Base-by-base conservation (phyloP, 2,113 vertebrate species). In the Oceanites oceanicus region DNA sequence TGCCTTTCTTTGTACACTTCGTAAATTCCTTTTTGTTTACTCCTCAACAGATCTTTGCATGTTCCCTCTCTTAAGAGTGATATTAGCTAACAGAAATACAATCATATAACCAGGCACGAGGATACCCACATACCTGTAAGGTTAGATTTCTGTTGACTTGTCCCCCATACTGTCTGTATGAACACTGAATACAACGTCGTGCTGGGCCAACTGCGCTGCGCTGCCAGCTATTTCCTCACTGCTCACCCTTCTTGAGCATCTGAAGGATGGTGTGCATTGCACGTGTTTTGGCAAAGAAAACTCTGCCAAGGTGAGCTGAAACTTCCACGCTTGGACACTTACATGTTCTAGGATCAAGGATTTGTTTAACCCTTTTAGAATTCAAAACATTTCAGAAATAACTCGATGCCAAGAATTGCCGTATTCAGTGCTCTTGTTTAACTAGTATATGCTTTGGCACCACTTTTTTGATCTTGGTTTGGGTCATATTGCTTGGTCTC, bases 101-200 rank as follows among this genome's bases (percentile, higher is more conserved):
- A 12, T 75, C n/a, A 45, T 45, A 25, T 42, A 62, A 12, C 11
- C 6, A 56, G 23, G 3, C 15, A 13, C 15, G 30, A 61, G 22
- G 9, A 38, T 40, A 81, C 56, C 30, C 5, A 29, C 3, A 1
- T 8, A 10, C 32, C 18, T 36, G 2, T 27, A 32, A 45, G 15
- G 5, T 36, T 36, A 49, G 21, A 34, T 74, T 85, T 79, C 22
- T 59, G 9, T 50, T 55, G 44, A 9, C 25, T 82, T 36, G 4
- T 38, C 13, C 30, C 15, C 7, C 15, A 3, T 68, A 25, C 6
- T 42, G 15, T 47, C 56, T 27, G 14, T 40, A 14, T 1, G 1
- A 36, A 17, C 30, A 19, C 25, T 30, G 21, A 71, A 56, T 6
- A 13, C 7, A 16, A 13, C 0, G 0, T 49, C 16, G 25, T 25